Percentiles rank a stretch among this genome's conserved stretches.
Conservation (phyloP, 1,140 invertebrate genomes). For the Aphaenogaster floridana region DNA sequence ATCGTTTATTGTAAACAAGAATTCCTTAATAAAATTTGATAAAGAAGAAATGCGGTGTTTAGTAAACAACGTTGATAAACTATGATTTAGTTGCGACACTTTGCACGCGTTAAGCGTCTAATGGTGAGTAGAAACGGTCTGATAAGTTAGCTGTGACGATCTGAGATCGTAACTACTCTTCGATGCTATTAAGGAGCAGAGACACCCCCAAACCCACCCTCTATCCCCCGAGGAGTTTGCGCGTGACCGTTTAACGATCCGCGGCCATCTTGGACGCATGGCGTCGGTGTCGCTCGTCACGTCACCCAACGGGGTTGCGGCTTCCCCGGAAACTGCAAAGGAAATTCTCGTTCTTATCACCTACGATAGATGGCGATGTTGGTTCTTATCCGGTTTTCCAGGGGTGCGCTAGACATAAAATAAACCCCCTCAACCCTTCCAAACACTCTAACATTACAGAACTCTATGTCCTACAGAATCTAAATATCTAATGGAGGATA, state of each 20-base stretch:
- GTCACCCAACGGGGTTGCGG: slow-evolving; percentile 77
- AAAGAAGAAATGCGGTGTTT: not conserved
- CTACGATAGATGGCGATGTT: slow-evolving; percentile 81
- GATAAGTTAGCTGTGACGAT: slow-evolving; percentile 60
- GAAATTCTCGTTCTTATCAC: slow-evolving; percentile 81
- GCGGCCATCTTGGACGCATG: slow-evolving; percentile 84
- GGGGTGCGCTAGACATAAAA: not conserved
- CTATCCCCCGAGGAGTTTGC: slow-evolving; percentile 75
- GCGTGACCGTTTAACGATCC: slow-evolving; percentile 78
- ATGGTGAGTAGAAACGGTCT: slow-evolving; percentile 17
- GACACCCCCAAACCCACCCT: slow-evolving; percentile 71
- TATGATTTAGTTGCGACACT: slow-evolving; percentile 27
- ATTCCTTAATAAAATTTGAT: not conserved
- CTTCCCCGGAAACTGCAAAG: slow-evolving; percentile 83
- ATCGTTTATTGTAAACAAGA: not conserved
- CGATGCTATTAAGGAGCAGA: slow-evolving; percentile 72
- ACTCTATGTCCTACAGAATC: not conserved
- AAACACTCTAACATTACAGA: not conserved
- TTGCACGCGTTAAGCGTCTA: not conserved
- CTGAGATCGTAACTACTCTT: slow-evolving; percentile 68
- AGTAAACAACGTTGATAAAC: not conserved
- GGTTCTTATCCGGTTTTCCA: slow-evolving; percentile 74
- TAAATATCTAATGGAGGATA: not conserved
- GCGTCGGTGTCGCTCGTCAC: slow-evolving; percentile 79
- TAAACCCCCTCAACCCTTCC: not conserved